Evolutionary conservation across 2,888 invertebrate species (phyloP).

Genomic region (Crocallis elinguaria): DNA sequence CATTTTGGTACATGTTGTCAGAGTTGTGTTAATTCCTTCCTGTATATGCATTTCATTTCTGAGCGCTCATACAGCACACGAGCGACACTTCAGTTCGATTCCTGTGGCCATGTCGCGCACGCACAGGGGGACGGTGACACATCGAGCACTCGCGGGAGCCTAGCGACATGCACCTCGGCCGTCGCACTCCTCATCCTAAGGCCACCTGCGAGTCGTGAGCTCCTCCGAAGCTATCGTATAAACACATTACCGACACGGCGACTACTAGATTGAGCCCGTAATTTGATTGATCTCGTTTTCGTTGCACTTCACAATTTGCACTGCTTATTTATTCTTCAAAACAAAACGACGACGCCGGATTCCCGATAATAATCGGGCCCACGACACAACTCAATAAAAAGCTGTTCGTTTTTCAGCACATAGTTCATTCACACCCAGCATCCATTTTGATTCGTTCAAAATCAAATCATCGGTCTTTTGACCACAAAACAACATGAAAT

Average conservation of each 20-base stretch:
- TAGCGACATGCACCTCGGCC: conserved; percentile 71
- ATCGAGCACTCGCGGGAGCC: conserved; percentile 66
- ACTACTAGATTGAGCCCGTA: conserved; percentile 69
- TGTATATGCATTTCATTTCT: conserved; percentile 88
- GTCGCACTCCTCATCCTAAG: conserved; percentile 82
- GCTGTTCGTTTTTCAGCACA: conserved; percentile 83
- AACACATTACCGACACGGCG: conserved; percentile 82
- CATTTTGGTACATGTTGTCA: conserved; percentile 89
- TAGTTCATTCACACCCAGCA: conserved; percentile 86
- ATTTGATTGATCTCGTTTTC: conserved; percentile 54
- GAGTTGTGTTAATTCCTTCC: conserved; percentile 86
- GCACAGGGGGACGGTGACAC: conserved; percentile 62
- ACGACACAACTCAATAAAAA: conserved; percentile 83
- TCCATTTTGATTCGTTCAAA: conserved; percentile 85
- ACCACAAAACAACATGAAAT: conserved; percentile 66
- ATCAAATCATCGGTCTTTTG: conserved; percentile 81
- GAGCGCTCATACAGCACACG: conserved; percentile 80
- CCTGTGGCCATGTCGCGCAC: conserved; percentile 77
- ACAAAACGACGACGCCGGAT: conserved; percentile 74
- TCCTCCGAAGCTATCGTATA: conserved; percentile 74
- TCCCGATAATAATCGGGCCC: conserved; percentile 77
- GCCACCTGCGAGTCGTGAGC: conserved; percentile 79
- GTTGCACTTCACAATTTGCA: conserved; percentile 64
- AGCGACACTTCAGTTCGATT: conserved; percentile 77
- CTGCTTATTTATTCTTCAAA: conserved; percentile 64